Percentiles rank a stretch among this genome's conserved stretches.
Evolutionary conservation across 2,888 invertebrate species (phyloP).

Genomic region (Nezara viridula): DNA sequence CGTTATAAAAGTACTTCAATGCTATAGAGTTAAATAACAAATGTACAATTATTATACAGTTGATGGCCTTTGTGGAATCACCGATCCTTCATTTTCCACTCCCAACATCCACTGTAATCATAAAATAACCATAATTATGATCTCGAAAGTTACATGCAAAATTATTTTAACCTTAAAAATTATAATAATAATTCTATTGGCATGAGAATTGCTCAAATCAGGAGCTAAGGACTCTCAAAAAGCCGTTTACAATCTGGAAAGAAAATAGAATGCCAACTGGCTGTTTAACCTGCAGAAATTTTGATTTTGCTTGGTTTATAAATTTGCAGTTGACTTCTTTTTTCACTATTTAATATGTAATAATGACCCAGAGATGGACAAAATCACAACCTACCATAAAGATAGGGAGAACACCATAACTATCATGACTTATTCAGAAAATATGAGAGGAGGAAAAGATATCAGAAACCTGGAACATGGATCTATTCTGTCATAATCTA

Average conservation of each 20-base stretch:
- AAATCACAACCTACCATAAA: no score
- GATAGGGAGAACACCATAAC: no score
- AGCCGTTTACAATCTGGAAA: no score
- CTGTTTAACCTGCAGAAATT: no score
- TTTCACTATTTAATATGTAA: no score
- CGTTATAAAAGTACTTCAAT: not conserved
- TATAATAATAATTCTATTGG: not conserved
- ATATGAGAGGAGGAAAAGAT: no score
- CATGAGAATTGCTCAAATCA: not conserved
- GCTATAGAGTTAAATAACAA: not conserved
- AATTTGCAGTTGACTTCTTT: not conserved
- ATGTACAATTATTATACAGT: conserved; percentile 1
- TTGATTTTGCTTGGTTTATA: not conserved
- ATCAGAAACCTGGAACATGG: no score
- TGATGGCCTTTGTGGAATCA: not conserved
- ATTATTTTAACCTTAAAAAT: not conserved
- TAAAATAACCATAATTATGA: conserved; percentile 8
- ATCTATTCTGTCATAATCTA: no score
- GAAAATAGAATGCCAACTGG: no score
- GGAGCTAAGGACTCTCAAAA: not conserved
- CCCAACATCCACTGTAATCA: not conserved
- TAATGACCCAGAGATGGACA: no score
- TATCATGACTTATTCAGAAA: no score
- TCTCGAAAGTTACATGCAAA: not conserved
- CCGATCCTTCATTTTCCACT: not conserved